Evolutionary conservation across 1,140 invertebrate genomes (phyloP).

Genomic region (Aphelenchoides avenae): DNA sequence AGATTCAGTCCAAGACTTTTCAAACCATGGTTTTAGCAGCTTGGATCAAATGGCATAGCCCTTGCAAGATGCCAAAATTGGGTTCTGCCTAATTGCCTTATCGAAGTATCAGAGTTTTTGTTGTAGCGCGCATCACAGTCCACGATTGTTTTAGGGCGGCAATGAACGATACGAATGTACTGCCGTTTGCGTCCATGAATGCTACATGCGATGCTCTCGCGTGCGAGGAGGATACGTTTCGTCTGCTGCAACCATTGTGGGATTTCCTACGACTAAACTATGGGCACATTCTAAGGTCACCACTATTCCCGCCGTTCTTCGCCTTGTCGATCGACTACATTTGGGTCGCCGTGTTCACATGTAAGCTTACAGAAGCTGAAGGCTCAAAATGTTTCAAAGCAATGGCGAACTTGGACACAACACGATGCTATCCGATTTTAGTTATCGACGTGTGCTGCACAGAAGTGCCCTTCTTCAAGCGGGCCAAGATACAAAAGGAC

Average conservation of each 20-base stretch:
- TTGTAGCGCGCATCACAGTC: too few relatives aligned
- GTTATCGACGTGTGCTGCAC: constrained; percentile 59
- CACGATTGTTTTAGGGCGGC: too few relatives aligned
- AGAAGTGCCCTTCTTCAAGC: constrained; percentile 60
- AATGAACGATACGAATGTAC: too few relatives aligned
- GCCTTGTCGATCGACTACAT: constrained; percentile 61
- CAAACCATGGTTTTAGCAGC: too few relatives aligned
- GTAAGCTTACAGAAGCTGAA: constrained; percentile 30
- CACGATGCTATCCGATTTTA: constrained; percentile 35
- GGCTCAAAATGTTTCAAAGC: constrained; percentile 4
- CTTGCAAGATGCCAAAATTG: too few relatives aligned
- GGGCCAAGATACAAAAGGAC: constrained; percentile 62
- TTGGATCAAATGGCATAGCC: too few relatives aligned
- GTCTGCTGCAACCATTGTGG: constrained; percentile 61
- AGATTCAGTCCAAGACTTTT: too few relatives aligned
- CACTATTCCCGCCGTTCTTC: constrained; percentile 62
- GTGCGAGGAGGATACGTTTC: constrained; percentile 7
- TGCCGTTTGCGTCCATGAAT: too few relatives aligned
- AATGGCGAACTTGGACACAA: neutral
- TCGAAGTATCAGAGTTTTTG: too few relatives aligned
- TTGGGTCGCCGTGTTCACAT: constrained; percentile 60
- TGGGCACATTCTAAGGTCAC: constrained; percentile 60
- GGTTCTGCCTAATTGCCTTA: too few relatives aligned
- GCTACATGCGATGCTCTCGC: too few relatives aligned
- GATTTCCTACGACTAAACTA: constrained; percentile 58